Percentiles rank a stretch among this genome's conserved stretches.
These are phyloP conservation scores for Athene cunicularia DNA, from an alignment of 2,113 vertebrate genomes.

Conservation along the genomic window DNA sequence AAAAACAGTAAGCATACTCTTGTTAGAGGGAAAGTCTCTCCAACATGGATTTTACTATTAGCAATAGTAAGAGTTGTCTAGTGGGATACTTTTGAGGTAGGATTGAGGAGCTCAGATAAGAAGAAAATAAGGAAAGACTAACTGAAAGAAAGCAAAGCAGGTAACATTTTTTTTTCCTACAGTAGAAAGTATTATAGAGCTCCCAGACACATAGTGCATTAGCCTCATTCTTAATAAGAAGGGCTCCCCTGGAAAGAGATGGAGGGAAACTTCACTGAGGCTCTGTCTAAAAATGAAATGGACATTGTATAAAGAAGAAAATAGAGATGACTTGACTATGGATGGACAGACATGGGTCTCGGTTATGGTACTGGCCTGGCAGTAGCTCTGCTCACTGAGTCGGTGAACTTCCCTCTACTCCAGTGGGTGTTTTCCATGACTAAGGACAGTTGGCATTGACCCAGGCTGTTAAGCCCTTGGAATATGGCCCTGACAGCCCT, in stretches of 20 bases:
- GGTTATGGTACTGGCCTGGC: fast-evolving
- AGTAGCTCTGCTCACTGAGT: background rate
- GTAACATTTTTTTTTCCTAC: background rate
- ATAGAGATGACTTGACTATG: background rate
- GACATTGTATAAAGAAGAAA: background rate
- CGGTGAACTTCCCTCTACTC: background rate
- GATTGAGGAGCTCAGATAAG: background rate
- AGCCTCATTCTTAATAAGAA: background rate
- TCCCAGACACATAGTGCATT: background rate
- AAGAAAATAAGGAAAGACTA: background rate
- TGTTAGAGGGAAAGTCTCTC: background rate
- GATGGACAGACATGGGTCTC: background rate
- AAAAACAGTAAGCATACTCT: background rate
- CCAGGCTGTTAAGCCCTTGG: background rate
- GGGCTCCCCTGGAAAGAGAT: background rate
- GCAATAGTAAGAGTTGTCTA: background rate
- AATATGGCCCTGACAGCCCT: background rate
- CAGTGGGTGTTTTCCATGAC: background rate
- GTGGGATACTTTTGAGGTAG: background rate
- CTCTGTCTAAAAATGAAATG: background rate
- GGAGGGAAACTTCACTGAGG: background rate
- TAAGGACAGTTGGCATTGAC: background rate
- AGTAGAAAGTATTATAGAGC: background rate
- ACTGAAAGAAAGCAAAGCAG: background rate
- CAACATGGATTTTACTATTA: background rate